phyloP scores from a whole-genome alignment of 1,140 invertebrate genomes.

The Plectrocnemia conspersa region DNA sequence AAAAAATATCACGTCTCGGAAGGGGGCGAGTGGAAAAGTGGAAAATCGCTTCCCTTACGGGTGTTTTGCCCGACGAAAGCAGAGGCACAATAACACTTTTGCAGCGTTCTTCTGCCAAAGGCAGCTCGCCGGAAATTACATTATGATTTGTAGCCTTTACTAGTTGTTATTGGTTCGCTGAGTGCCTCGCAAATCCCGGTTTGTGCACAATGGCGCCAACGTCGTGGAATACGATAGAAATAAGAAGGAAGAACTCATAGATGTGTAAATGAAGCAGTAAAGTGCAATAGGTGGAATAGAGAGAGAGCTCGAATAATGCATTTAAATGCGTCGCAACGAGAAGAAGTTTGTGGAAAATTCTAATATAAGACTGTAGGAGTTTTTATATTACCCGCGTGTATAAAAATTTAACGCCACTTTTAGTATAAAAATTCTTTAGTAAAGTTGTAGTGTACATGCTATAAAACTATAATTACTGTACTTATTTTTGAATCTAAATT shows the following conservation, averaged over 20 bases:
- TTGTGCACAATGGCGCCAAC: neutral
- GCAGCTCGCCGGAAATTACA: conserved; percentile 23
- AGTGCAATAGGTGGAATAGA: too few species aligned
- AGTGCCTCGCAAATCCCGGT: conserved; percentile 9
- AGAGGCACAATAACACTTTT: conserved; percentile 17
- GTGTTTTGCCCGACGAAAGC: neutral
- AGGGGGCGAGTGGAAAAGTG: neutral
- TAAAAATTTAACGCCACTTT: too few species aligned
- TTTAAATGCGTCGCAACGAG: too few species aligned
- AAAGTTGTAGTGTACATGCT: too few species aligned
- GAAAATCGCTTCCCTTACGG: neutral
- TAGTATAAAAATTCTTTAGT: too few species aligned
- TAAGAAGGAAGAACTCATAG: neutral
- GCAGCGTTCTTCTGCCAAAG: conserved; percentile 20
- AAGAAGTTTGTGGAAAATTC: too few species aligned
- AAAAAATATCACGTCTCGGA: neutral
- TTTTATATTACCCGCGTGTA: too few species aligned
- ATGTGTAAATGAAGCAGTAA: conserved; percentile 1
- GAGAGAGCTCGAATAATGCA: too few species aligned
- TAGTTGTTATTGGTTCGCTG: conserved; percentile 26
- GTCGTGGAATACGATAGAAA: too few species aligned
- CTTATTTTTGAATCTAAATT: too few species aligned
- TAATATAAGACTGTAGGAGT: too few species aligned
- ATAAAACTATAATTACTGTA: too few species aligned
- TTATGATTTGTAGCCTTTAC: conserved; percentile 27